Evolutionary conservation across 2,888 invertebrate species (phyloP).

Genomic region (Habroteleia sp.): DNA sequence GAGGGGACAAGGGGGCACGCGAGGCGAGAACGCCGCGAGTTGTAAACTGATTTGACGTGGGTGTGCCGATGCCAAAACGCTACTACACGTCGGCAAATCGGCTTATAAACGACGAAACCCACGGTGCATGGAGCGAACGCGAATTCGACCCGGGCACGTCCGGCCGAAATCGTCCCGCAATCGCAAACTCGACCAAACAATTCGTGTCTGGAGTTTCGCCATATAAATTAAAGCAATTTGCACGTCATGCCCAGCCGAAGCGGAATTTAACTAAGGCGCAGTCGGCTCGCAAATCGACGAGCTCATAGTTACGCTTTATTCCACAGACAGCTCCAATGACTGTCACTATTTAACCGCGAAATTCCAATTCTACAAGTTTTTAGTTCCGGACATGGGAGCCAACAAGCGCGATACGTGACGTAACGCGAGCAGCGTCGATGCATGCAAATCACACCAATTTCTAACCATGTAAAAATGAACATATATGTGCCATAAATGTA

Average conservation of each 20-base stretch:
- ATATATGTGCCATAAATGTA: too few species aligned
- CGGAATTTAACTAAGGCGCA: constrained; percentile 32
- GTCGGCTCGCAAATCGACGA: constrained; percentile 25
- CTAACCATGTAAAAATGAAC: too few species aligned
- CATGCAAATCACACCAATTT: too few species aligned
- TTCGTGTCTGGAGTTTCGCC: constrained; percentile 67
- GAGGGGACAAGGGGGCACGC: background rate
- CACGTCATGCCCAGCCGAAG: constrained; percentile 63
- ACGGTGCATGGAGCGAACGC: too few species aligned
- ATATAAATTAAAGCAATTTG: constrained; percentile 76
- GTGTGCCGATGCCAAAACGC: constrained; percentile 46
- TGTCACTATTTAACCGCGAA: too few species aligned
- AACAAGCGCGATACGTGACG: too few species aligned
- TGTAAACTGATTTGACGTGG: constrained; percentile 49
- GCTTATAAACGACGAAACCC: too few species aligned
- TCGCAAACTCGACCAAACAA: constrained; percentile 72
- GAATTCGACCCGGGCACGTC: constrained; percentile 69
- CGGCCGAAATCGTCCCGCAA: constrained; percentile 61
- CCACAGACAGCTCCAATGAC: too few species aligned
- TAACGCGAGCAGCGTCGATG: too few species aligned
- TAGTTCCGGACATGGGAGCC: too few species aligned
- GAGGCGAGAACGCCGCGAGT: constrained; percentile 6
- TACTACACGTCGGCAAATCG: constrained; percentile 15
- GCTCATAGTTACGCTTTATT: constrained; percentile 43
- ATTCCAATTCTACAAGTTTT: too few species aligned